Conservation (phyloP, 2,113 vertebrate species). For the Pleuronectes platessa region DNA sequence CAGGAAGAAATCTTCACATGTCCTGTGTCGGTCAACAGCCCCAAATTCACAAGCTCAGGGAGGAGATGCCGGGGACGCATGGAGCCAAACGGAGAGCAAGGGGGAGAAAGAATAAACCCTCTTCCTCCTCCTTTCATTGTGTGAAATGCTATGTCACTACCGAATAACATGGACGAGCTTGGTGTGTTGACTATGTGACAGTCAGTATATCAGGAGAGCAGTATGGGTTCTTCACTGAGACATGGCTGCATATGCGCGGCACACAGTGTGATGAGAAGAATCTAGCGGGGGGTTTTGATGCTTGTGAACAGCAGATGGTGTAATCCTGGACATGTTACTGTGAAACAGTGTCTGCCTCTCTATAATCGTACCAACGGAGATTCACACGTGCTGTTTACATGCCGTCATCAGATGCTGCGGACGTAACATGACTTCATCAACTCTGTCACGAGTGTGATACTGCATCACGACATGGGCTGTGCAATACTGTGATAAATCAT, state of each 20-base stretch:
- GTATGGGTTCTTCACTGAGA: not conserved
- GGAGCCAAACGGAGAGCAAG: no score
- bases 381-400: not conserved
- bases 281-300: not conserved
- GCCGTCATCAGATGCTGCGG: no score
- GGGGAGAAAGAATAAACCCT: no score
- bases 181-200: no score
- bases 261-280: not conserved
- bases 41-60: not conserved
- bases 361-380: not conserved
- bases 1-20: not conserved
- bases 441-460: no score
- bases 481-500: no score
- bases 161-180: not conserved
- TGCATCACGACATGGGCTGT: no score
- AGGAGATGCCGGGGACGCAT: no score
- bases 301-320: conserved; percentile 1
- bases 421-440: no score
- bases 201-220: not conserved
- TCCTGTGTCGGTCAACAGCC: not conserved
- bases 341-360: not conserved
- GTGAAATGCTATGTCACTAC: not conserved
- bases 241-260: not conserved
- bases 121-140: not conserved
- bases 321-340: not conserved